These are phyloP conservation scores for Epizoanthus scotinus DNA, from an alignment of 92 coral and sea anemone genomes.

Conservation along the genomic window DNA sequence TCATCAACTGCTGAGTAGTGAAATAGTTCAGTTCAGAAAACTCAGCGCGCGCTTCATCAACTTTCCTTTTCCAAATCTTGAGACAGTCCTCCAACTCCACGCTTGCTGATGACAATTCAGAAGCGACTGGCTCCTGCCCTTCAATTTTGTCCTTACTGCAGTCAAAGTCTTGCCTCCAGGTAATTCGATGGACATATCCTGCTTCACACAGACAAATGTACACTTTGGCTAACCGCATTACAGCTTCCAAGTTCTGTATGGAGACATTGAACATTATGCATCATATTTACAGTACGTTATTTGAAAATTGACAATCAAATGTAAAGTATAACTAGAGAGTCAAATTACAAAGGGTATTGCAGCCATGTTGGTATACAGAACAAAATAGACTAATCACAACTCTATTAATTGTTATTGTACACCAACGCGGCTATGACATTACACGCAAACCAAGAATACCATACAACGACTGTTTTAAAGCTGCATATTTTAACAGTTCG, in stretches of 20 bases:
- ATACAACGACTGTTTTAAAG: no score
- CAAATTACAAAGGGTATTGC: no score
- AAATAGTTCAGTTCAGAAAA: conserved; percentile 69
- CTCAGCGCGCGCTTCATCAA: conserved; percentile 49
- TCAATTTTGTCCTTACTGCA: conserved; percentile 54
- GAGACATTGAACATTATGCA: no score
- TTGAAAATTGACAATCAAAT: no score
- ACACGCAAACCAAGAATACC: no score
- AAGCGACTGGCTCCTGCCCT: conserved; percentile 44
- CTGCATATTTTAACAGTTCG: no score
- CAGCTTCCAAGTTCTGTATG: conserved; percentile 66
- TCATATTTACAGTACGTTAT: no score
- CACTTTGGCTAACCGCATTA: conserved; percentile 54
- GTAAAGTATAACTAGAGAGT: no score
- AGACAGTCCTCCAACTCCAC: conserved; percentile 59
- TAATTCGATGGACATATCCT: conserved; percentile 58
- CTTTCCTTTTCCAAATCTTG: conserved; percentile 53
- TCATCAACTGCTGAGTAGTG: conserved; percentile 74
- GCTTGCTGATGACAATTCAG: conserved; percentile 51
- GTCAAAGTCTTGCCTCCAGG: conserved; percentile 65
- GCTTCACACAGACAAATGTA: conserved; percentile 57
- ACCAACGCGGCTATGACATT: no score
- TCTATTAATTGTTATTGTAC: no score
- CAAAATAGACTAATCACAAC: no score
- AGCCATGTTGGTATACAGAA: no score